Evolutionary conservation across 2,113 vertebrate species (phyloP).

Genomic region (Circaetus cinerascens): DNA sequence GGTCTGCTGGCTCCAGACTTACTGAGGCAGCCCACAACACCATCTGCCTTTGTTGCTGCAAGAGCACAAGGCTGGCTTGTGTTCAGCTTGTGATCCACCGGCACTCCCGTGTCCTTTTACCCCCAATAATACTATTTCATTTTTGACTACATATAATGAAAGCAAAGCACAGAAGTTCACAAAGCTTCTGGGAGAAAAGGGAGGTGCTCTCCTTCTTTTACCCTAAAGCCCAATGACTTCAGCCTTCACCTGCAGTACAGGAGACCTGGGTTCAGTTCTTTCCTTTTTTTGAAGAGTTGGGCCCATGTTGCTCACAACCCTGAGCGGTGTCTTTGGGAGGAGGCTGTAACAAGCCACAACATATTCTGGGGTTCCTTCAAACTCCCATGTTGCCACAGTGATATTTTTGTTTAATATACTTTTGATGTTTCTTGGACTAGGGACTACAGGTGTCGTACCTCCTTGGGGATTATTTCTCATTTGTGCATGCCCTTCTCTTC

Average conservation of each 20-base stretch:
- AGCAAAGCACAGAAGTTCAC: background rate
- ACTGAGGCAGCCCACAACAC: background rate
- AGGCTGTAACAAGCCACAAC: conserved; percentile 23
- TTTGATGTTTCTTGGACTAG: background rate
- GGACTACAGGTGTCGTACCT: background rate
- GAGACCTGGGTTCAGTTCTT: background rate
- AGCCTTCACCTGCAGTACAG: background rate
- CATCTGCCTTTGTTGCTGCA: background rate
- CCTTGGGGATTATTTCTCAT: background rate
- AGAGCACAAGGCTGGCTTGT: background rate
- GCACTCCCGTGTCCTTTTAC: background rate
- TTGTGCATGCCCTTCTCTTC: background rate
- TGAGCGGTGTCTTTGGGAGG: background rate
- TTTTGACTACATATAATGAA: background rate
- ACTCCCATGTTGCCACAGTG: background rate
- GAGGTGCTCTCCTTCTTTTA: background rate
- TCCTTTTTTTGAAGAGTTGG: background rate
- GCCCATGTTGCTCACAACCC: background rate
- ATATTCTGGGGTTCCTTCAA: background rate
- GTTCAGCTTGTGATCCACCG: background rate
- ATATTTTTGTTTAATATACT: background rate
- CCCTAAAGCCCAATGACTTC: background rate
- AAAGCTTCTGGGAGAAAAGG: background rate
- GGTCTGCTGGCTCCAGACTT: background rate
- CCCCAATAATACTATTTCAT: background rate